Percentiles rank a stretch among this genome's conserved stretches.
These are phyloP conservation scores for Hydrophis major DNA, from an alignment of 2,797 vertebrate species.

Conservation along the genomic window DNA sequence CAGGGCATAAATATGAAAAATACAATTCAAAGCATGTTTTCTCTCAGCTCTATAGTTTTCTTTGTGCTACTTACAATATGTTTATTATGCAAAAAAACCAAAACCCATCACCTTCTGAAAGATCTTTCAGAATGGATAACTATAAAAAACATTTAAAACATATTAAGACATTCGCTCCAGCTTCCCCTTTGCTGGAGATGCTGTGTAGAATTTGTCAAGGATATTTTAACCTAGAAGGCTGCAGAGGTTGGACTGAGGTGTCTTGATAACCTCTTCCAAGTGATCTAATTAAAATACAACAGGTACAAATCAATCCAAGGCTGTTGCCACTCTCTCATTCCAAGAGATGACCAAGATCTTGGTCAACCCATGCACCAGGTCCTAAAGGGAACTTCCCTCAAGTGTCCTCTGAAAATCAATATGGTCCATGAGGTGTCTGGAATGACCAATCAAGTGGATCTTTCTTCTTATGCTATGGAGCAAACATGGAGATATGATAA, in stretches of 20 bases:
- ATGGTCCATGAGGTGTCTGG: not conserved
- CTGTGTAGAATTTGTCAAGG: not conserved
- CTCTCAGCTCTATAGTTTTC: not conserved
- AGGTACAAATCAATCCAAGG: not conserved
- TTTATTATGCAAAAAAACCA: not conserved
- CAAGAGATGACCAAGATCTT: not conserved
- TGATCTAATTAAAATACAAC: not conserved
- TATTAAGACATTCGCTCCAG: not conserved
- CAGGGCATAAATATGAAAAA: not conserved
- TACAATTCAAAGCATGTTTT: not conserved
- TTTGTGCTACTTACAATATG: not conserved
- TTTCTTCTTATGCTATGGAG: not conserved
- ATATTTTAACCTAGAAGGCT: not conserved
- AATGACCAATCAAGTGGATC: not conserved
- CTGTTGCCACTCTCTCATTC: not conserved
- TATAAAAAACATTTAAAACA: not conserved
- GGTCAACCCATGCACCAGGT: not conserved
- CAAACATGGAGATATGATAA: not conserved
- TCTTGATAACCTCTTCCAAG: not conserved
- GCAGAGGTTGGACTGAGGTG: not conserved
- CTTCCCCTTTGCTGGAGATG: not conserved
- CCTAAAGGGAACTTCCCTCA: not conserved
- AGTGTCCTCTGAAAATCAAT: not conserved
- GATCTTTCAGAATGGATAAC: not conserved
- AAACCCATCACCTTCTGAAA: not conserved